Evolutionary conservation across 1,140 invertebrate genomes (phyloP).

Genomic region (Cepaea nemoralis): DNA sequence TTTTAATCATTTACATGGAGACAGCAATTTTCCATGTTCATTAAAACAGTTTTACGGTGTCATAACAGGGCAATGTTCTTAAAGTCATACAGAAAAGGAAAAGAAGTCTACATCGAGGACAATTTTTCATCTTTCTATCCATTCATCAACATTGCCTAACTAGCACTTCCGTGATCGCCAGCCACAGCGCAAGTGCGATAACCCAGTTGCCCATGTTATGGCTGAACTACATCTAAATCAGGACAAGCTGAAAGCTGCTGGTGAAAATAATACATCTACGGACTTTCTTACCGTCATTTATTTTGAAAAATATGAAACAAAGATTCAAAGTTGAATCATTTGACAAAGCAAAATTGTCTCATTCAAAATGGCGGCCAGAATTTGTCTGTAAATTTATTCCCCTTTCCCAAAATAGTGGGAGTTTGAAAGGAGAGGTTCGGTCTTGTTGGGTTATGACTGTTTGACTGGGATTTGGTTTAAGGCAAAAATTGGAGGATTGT

Average conservation of each 20-base stretch:
- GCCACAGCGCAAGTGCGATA: constrained; percentile 42
- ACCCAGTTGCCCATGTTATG: constrained; percentile 29
- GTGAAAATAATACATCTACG: neutral
- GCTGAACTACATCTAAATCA: constrained; percentile 23
- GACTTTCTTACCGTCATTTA: constrained; percentile 50
- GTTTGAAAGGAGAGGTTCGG: constrained; percentile 44
- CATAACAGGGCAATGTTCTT: neutral
- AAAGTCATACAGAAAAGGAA: neutral
- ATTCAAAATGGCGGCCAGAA: constrained; percentile 61
- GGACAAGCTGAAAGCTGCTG: neutral
- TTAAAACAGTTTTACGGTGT: neutral
- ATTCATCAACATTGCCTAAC: constrained; percentile 14
- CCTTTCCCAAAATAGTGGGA: constrained; percentile 40
- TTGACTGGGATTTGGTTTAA: too few relatives aligned
- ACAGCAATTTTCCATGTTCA: neutral
- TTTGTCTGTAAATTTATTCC: constrained; percentile 58
- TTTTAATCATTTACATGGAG: neutral
- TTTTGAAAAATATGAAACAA: constrained; percentile 45
- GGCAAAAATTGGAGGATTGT: too few relatives aligned
- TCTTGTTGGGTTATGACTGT: constrained; percentile 17
- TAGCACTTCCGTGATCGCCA: constrained; percentile 33
- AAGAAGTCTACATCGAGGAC: neutral
- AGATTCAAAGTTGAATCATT: constrained; percentile 46
- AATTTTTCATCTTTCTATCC: neutral
- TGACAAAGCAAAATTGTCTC: constrained; percentile 56